These are phyloP conservation scores for Morinoia aosen DNA, from an alignment of 2,888 invertebrate species.

Conservation along the genomic window DNA sequence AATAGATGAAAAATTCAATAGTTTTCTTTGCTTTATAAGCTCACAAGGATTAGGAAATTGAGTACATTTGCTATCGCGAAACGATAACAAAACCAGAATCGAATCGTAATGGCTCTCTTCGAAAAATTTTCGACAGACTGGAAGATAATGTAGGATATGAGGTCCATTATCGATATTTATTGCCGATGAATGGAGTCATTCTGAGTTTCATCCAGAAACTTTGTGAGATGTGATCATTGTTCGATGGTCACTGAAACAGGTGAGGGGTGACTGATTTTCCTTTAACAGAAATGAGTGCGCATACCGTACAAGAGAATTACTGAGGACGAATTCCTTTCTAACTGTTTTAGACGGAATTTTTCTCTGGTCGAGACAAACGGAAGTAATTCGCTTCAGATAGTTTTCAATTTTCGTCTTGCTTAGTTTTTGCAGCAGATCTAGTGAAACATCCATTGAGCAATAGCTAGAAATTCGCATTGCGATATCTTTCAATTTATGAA, in stretches of 20 bases:
- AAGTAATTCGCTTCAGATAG: not conserved
- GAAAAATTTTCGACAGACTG: not conserved
- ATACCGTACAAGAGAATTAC: not conserved
- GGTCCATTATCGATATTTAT: constrained; percentile 17
- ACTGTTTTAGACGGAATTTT: not conserved
- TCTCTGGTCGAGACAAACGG: not conserved
- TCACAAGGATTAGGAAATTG: not conserved
- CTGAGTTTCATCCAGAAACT: not conserved
- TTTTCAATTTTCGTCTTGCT: not conserved
- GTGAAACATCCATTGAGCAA: too few species aligned
- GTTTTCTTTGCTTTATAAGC: not conserved
- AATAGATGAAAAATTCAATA: not conserved
- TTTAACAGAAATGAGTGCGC: not conserved
- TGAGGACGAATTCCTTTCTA: not conserved
- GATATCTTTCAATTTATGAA: too few species aligned
- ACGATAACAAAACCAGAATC: not conserved
- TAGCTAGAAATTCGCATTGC: too few species aligned
- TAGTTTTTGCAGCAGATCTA: not conserved
- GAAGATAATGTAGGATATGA: not conserved
- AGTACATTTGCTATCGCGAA: not conserved
- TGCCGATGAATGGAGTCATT: not conserved
- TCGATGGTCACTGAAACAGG: not conserved
- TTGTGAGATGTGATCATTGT: not conserved
- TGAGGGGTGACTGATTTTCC: not conserved
- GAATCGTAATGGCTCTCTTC: not conserved